Evolutionary conservation across 2,888 invertebrate genomes (phyloP), one percentile per base, ranked within the genome.

Genomic region (Callinectes sapidus): DNA sequence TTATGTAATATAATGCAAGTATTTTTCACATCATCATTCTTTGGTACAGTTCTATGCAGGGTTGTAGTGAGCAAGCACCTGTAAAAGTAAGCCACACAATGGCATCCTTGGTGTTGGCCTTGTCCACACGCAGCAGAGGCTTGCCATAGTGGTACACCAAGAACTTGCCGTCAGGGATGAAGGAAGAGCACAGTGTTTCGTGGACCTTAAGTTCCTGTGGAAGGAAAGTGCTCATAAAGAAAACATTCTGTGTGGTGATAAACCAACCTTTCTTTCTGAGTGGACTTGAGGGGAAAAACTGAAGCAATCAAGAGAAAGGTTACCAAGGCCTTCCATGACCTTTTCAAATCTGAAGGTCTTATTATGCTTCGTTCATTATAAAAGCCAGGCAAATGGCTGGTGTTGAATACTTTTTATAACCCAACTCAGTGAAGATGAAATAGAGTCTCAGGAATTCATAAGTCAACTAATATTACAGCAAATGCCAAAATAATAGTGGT

Each of bases 101-200:
- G n/a, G 91, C 89, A 39, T 91, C 71, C 10, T 93, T 54, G 18
- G 92, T 93, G 85, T 91, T 93, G 91, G 90, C 88, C 85, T 93
- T 88, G 85, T 89, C 86, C 18, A 91, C 66, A 16, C 91, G 89
- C 48, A 93, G 48, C 16, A 93, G 86, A 61, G 92, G 92, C 85
- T 93, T 93, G 48, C 92, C 88, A 16, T 88, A 48, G 48, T 91
- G 87, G 91, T 91, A 93, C 81, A 93, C 2, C 54, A 93, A 85
- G 86, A 93, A 93, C 88, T 93, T 88, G n/a, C 92, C 92, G 35
- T 61, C 66, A 28, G 92, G 91, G 39, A 93, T 28, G n/a, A 91
- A 88, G 28, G 90, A 90, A n/a, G 87, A 18, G 71, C 92, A 93
- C 23, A 71, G 42, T 66, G 90, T n/a, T 42, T 93, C 92, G 8